phyloP scores from a whole-genome alignment of 2,797 vertebrate genomes.

The Peromyscus attwateri region DNA sequence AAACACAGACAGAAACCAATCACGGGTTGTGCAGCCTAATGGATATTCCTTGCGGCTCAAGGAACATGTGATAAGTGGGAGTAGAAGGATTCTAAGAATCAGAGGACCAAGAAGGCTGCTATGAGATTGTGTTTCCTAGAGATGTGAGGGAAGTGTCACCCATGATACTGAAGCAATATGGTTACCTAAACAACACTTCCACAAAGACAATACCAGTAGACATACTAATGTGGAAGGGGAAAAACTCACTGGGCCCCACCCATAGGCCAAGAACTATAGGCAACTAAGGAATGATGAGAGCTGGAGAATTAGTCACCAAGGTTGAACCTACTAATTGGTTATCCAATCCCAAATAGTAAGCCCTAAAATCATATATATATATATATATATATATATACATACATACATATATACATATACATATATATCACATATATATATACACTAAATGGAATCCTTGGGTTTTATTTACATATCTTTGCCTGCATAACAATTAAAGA shows the following conservation, averaged over 20 bases:
- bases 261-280: neutral
- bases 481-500: neutral
- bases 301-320: neutral
- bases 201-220: neutral
- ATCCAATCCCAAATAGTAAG: neutral
- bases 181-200: neutral
- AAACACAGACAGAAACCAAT: neutral
- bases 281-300: neutral
- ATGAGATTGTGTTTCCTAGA: neutral
- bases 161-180: neutral
- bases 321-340: neutral
- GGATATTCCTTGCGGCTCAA: no score
- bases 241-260: neutral
- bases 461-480: neutral
- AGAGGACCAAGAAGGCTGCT: neutral
- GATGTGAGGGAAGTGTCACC: neutral
- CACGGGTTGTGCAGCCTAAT: neutral
- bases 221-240: neutral
- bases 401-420: no score
- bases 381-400: no score
- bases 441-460: neutral
- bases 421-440: no score
- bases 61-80: neutral
- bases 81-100: neutral
- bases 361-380: neutral